Conservation (phyloP, 1,140 invertebrate species). For the Bombyx mori region DNA sequence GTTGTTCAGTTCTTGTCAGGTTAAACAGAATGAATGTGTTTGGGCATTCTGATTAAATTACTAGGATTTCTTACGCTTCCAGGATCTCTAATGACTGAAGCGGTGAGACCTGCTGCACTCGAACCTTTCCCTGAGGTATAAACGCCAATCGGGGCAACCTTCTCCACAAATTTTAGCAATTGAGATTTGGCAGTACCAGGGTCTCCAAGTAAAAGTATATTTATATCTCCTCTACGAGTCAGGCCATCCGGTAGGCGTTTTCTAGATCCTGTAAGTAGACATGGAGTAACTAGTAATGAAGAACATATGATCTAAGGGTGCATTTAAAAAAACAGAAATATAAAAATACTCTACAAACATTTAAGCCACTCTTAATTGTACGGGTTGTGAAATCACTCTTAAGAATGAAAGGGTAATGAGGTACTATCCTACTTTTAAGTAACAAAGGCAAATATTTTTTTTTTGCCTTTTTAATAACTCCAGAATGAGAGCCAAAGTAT, state of each 20-base stretch:
- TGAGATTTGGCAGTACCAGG: constrained; percentile 99
- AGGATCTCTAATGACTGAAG: constrained; percentile 96
- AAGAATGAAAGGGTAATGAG: too few species aligned
- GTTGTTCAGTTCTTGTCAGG: too few species aligned
- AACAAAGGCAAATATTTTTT: too few species aligned
- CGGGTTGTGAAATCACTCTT: too few species aligned
- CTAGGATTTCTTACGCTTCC: constrained; percentile 77
- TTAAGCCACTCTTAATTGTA: too few species aligned
- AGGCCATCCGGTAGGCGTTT: constrained; percentile 96
- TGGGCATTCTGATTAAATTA: background rate
- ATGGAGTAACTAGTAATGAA: constrained; percentile 10
- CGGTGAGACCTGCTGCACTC: constrained; percentile 98
- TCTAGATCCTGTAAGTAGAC: constrained; percentile 73
- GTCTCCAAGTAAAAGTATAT: constrained; percentile 95
- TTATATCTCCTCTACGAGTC: constrained; percentile 96
- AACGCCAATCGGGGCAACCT: constrained; percentile 94
- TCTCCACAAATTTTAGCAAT: constrained; percentile 97
- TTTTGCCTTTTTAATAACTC: too few species aligned
- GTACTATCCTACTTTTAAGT: too few species aligned
- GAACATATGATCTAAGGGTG: background rate
- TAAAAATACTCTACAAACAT: too few species aligned
- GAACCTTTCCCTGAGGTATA: constrained; percentile 99
- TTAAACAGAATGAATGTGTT: too few species aligned
- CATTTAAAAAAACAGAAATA: too few species aligned
- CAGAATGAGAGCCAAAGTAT: too few species aligned